Evolutionary conservation across 2,113 vertebrate species (phyloP).

Genomic region (Telmatochromis sp.): DNA sequence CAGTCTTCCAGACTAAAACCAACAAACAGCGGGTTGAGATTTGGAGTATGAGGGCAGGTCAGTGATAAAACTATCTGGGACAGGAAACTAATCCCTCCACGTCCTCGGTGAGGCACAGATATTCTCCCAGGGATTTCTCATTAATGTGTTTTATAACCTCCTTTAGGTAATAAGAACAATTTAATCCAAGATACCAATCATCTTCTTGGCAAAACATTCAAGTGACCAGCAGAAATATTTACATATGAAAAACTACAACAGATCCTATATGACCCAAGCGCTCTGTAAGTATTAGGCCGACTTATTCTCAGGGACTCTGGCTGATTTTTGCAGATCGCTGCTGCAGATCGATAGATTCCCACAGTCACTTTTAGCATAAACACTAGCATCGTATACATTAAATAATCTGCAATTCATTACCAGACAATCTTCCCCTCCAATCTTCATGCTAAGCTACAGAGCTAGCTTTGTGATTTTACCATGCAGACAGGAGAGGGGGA

Average conservation of each 20-base stretch:
- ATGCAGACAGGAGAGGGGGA: neutral
- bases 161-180: neutral
- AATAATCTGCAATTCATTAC: neutral
- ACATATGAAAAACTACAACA: neutral
- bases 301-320: neutral
- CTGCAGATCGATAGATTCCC: neutral
- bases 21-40: neutral
- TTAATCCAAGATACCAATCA: neutral
- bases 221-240: neutral
- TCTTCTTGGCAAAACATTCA: fast-evolving
- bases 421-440: neutral
- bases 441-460: neutral
- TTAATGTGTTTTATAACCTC: neutral
- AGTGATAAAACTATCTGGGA: neutral
- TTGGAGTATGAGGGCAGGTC: neutral
- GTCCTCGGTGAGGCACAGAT: neutral
- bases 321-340: neutral
- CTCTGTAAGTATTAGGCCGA: fast-evolving
- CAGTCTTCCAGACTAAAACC: neutral
- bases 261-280: neutral
- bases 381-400: neutral
- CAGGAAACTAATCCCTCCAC: neutral
- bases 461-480: neutral
- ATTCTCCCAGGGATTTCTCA: neutral
- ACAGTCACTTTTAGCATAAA: neutral